Evolutionary conservation across 2,797 vertebrate genomes (phyloP), one percentile per base, ranked within the genome.

Genomic region (Parambassis ranga): DNA sequence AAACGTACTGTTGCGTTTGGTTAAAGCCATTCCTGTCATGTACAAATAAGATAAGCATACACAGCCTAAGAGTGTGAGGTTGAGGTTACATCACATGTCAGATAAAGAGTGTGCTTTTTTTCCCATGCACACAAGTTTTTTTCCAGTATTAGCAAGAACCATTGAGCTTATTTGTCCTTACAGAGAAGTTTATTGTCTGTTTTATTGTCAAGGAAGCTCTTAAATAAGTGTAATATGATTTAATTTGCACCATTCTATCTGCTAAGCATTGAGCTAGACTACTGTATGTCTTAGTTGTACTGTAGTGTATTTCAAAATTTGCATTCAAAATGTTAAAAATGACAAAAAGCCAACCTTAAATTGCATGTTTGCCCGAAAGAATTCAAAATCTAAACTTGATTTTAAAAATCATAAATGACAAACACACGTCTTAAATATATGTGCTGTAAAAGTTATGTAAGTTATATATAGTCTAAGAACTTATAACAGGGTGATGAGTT

Each of bases 11-110:
- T 65, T 58, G 86, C 55, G 52, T 83, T 84, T 74, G 61, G 84
- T 77, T 84, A 66, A 82, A 84, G 78, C 89, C 77, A 83, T 79
- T 84, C 79, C 65, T 79, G 84, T 83, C 61, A 51, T 83, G 81
- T 82, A 83, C 81, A 88, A 83, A 89, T 82, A 83, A 88, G 89
- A 91, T 89, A 90, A 88, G 77, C 66, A 13, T 6, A 13, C 37
- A 46, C 60, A 73, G 51, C 79, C 81, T n/a, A 84, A 56, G 65
- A 65, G 62, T 73, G 43, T 31, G 33, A 53, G 66, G 39, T 60
- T 68, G 60, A 36, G 52, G 69, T 85, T 79, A 71, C 71, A 84
- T 71, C 58, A 49, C 37, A 48, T 18, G 15, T 56, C 37, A 73
- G 69, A 77, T 77, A 71, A 58, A 75, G 32, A 68, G 10, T 53